Conservation (phyloP, 2,888 invertebrate species). For the Hirudinaria manillensis region DNA sequence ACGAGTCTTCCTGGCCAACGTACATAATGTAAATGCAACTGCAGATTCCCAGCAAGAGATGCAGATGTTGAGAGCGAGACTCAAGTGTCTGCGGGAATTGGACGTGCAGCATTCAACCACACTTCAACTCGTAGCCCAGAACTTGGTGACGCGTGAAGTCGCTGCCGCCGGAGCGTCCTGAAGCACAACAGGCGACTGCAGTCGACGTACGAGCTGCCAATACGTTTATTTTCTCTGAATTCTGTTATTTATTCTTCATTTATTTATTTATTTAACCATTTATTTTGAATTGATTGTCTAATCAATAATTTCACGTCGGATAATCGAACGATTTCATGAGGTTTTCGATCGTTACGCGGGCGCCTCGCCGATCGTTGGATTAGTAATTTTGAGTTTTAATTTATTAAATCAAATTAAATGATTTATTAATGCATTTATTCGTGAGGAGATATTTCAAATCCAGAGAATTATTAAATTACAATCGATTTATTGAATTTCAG, state of each 20-base stretch:
- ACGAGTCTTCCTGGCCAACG: no score
- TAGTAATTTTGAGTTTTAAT: no score
- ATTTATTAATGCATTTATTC: no score
- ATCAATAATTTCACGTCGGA: no score
- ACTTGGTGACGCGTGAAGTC: conserved; percentile 12
- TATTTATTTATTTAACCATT: neutral
- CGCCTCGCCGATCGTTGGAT: no score
- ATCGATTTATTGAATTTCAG: no score
- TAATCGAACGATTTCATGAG: no score
- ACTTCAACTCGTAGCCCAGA: conserved; percentile 15
- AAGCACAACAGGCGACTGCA: neutral
- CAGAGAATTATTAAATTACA: no score
- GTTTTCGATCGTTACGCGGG: no score
- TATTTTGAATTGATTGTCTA: neutral
- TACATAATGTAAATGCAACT: no score
- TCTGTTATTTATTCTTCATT: neutral
- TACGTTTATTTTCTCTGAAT: neutral
- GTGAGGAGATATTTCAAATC: no score
- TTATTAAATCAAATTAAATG: no score
- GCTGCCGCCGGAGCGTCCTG: neutral
- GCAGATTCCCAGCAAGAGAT: neutral
- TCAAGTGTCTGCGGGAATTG: conserved; percentile 5
- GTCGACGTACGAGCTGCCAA: neutral
- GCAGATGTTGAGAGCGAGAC: neutral
- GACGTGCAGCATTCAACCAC: conserved; percentile 15